Evolutionary conservation across 2,113 vertebrate genomes (phyloP), one percentile per base, ranked within the genome.

Genomic region (Ancistrus triradiatus): DNA sequence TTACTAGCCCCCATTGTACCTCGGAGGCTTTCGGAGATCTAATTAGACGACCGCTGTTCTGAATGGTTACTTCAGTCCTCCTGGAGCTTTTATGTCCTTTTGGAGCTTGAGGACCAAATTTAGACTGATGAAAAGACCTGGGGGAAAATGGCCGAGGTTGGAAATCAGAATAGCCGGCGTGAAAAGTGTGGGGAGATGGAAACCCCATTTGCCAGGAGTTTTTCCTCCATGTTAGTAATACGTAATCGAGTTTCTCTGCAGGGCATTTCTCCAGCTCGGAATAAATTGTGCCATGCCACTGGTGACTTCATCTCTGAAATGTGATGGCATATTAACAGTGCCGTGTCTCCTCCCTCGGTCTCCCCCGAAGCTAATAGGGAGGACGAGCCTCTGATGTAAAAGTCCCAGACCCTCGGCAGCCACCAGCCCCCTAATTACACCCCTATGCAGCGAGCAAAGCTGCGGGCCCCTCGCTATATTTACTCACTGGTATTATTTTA

Each of bases 51-150:
- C n/a, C 17, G 42, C 27, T 17, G 18, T 19, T 60, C 28, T 27
- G 28, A 60, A 60, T 48, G 58, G 58, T 46, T 48, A 48, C 58
- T 60, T n/a, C n/a, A n/a, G n/a, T n/a, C n/a, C n/a, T n/a, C n/a
- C n/a, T n/a, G n/a, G 42, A 60, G 13, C 38, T 42, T 44, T 40
- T 59, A n/a, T n/a, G n/a, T n/a, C 56, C 17, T 60, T 33, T 47
- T 10, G 28, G 15, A 35, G 13, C 28, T 60, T 60, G 58, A 47
- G 8, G 17, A 43, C 15, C 19, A 46, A 59, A 59, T 46, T 38
- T n/a, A n/a, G n/a, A n/a, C n/a, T n/a, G 27, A 59, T 24, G 42
- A 44, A 21, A 37, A 38, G 53, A 25, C 13, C 31, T 56, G 40
- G 11, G 18, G 31, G 11, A 19, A 10, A 7, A 21, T 22, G 31